Evolutionary conservation across 2,888 invertebrate genomes (phyloP).

Genomic region (Andrena minutula): DNA sequence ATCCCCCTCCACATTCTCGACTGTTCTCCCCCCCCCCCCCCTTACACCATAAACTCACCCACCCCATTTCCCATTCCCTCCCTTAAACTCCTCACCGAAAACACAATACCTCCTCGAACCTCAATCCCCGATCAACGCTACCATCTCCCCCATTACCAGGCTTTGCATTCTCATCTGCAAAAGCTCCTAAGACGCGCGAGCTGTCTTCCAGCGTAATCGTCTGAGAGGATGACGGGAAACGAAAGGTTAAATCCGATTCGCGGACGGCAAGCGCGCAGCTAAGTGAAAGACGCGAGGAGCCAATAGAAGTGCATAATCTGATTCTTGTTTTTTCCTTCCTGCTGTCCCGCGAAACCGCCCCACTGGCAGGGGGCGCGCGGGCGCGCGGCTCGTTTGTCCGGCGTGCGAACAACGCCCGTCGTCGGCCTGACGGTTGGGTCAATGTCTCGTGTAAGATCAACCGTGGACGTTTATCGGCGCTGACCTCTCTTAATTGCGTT

Average conservation of each 20-base stretch:
- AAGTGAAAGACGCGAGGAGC: slow-evolving; percentile 53
- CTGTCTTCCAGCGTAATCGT: slow-evolving; percentile 19
- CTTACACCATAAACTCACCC: too few species aligned
- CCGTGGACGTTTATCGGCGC: slow-evolving; percentile 49
- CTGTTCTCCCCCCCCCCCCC: too few species aligned
- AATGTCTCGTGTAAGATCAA: slow-evolving; percentile 59
- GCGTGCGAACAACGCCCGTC: not conserved
- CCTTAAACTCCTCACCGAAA: too few species aligned
- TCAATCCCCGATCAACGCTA: slow-evolving; percentile 35
- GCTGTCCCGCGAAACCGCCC: not conserved
- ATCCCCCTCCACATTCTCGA: too few species aligned
- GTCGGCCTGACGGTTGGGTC: slow-evolving; percentile 39
- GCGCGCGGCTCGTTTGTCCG: slow-evolving; percentile 9
- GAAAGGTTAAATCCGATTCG: slow-evolving; percentile 55
- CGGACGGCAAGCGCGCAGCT: slow-evolving; percentile 45
- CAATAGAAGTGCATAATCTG: slow-evolving; percentile 70
- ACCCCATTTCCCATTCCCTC: too few species aligned
- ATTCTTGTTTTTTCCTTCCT: slow-evolving; percentile 28
- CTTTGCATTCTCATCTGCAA: slow-evolving; percentile 17
- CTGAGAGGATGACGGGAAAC: slow-evolving; percentile 49
- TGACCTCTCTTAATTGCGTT: slow-evolving; percentile 56
- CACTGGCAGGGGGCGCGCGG: not conserved
- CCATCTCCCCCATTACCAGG: slow-evolving; percentile 25
- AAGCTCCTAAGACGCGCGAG: slow-evolving; percentile 23
- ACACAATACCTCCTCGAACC: too few species aligned